A percentile compares a stretch with the other conserved stretches of the same genome.
Evolutionary conservation across 2,113 vertebrate genomes (phyloP).

Genomic region (Embiotoca jacksoni): DNA sequence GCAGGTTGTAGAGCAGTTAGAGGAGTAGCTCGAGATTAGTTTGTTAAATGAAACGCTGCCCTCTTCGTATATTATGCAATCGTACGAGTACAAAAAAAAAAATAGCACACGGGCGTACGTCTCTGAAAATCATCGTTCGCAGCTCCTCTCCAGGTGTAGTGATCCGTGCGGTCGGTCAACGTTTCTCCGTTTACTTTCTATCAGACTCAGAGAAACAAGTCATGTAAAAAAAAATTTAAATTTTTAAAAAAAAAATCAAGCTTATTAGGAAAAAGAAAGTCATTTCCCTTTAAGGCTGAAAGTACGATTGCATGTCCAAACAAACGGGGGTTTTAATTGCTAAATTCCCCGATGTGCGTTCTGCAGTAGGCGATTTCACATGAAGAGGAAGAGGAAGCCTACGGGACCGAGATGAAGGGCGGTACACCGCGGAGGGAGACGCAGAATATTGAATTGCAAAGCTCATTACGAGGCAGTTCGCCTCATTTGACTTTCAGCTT

Average conservation of each 20-base stretch:
- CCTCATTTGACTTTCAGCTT: conserved; percentile 69
- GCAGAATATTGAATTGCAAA: conserved; percentile 47
- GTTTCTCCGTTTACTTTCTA: too few relatives aligned
- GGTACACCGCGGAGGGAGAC: conserved; percentile 21
- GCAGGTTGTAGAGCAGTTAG: background rate
- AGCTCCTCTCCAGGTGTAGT: background rate
- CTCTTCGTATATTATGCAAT: background rate
- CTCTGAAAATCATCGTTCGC: background rate
- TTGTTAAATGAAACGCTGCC: background rate
- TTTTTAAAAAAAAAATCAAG: too few relatives aligned
- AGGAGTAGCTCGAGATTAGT: background rate
- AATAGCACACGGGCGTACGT: background rate
- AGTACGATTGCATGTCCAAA: conserved; percentile 15
- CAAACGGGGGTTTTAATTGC: conserved; percentile 30
- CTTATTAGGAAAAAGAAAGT: background rate
- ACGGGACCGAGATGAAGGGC: conserved; percentile 31
- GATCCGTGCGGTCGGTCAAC: background rate
- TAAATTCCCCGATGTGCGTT: conserved; percentile 9
- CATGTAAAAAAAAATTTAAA: too few relatives aligned
- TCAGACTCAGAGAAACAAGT: too few relatives aligned
- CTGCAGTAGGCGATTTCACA: background rate
- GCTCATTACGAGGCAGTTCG: conserved; percentile 40
- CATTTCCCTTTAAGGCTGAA: conserved; percentile 1
- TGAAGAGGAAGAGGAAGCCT: conserved; percentile 16
- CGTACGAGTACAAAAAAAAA: background rate